Evolutionary conservation across 2,113 vertebrate species (phyloP), one percentile per base, ranked within the genome.

Genomic region (Nematolebias whitei): DNA sequence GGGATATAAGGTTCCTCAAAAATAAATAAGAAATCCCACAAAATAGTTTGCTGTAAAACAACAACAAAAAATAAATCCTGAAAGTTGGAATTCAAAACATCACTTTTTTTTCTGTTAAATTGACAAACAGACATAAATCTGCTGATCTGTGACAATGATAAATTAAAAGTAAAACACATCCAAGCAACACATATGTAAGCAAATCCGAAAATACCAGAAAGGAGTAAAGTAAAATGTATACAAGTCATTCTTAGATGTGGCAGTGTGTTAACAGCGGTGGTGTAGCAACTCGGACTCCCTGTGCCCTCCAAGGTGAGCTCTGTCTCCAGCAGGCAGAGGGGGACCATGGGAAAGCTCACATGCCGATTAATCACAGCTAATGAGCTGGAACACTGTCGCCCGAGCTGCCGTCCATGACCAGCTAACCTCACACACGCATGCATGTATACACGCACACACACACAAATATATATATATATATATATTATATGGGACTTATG

Each of bases 321-420:
- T 74, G 85, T 79, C 87, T 87, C 89, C 89, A 78, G 63, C 85
- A 90, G 91, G 92, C 90, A n/a, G 87, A 80, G 90, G 92, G 86
- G 90, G 92, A 92, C 91, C 92, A 91, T 90, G 86, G 91, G 91
- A 90, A 92, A 92, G 82, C 90, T 89, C 83, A 79, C 84, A 85
- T n/a, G 88, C 68, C 90, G 87, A 90, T 94, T 94, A 94, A 94
- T 95, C 90, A 94, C 87, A 84, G 74, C 89, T 93, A 93, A 91
- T 93, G 93, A 94, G 87, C 92, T 92, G 90, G 88, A 90, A 91
- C 91, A 0, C 72, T 90, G 89, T 76, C 87, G 88, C 84, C 78
- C 66, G 65, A 79, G 72, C 87, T 84, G 87, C 86, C 80, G 79
- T 88, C 85, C 88, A 71, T 84, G 87, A 84, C 85, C 82, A 69